These are phyloP conservation scores for Gambelia wislizenii DNA, from an alignment of 2,797 vertebrate genomes.

Conservation along the genomic window DNA sequence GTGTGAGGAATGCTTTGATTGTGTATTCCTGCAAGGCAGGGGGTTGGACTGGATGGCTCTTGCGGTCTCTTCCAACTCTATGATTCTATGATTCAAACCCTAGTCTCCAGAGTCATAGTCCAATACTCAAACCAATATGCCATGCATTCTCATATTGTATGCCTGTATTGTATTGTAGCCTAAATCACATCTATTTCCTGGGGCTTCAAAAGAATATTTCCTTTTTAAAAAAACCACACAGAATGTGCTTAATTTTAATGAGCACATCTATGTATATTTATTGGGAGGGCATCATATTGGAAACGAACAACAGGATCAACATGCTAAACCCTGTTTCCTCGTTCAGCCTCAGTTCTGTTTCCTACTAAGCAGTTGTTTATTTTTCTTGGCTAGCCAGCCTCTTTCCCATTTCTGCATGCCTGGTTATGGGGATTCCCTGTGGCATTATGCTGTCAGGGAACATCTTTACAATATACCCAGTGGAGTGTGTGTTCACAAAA, in stretches of 20 bases:
- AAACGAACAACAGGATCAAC: neutral
- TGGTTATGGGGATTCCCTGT: constrained; percentile 66
- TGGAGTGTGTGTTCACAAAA: constrained; percentile 48
- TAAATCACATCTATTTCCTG: no score
- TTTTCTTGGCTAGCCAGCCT: constrained; percentile 59
- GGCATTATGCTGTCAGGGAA: constrained; percentile 58
- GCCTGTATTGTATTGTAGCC: no score
- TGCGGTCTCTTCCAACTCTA: no score
- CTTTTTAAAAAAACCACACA: no score
- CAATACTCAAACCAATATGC: no score
- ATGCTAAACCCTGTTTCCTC: constrained; percentile 14
- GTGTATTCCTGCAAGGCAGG: no score
- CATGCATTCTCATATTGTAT: no score
- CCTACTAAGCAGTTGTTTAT: constrained; percentile 27
- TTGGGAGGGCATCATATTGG: neutral
- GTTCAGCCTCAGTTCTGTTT: neutral
- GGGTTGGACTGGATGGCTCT: no score
- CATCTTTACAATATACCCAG: constrained; percentile 58
- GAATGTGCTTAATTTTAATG: neutral
- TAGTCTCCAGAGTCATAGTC: no score
- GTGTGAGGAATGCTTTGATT: no score
- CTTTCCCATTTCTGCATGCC: constrained; percentile 61
- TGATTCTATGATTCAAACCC: no score
- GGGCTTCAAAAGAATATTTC: neutral
- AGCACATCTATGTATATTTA: neutral